A percentile compares a stretch with the other conserved stretches of the same genome.
Conservation (phyloP, 2,113 vertebrate genomes). For the Mobula birostris region DNA sequence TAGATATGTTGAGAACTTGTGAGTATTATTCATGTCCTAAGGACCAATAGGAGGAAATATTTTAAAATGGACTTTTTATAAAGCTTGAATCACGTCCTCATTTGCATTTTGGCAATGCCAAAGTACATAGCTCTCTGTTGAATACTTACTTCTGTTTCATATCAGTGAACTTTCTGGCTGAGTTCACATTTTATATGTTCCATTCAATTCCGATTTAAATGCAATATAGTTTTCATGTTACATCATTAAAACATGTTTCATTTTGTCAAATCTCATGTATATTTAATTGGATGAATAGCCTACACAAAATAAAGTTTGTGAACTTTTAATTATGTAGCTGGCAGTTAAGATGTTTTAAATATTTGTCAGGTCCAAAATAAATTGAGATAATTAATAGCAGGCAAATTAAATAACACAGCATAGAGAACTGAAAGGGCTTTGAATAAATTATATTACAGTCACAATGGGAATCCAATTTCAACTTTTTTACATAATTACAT, state of each 20-base stretch:
- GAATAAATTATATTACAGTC: background rate
- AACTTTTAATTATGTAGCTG: background rate
- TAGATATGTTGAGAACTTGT: background rate
- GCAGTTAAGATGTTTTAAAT: background rate
- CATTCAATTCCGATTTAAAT: background rate
- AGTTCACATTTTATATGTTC: background rate
- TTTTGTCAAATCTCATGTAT: background rate
- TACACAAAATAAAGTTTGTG: background rate
- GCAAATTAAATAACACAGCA: background rate
- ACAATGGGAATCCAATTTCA: background rate
- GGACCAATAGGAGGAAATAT: background rate
- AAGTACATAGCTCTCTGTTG: background rate
- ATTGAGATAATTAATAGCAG: background rate
- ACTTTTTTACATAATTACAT: background rate
- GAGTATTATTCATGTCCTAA: background rate
- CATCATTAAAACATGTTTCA: background rate
- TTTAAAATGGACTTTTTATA: background rate
- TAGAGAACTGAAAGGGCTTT: background rate
- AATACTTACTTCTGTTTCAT: background rate
- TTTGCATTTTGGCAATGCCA: background rate
- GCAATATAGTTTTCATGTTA: background rate
- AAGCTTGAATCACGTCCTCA: background rate
- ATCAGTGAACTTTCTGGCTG: background rate
- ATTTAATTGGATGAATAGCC: background rate
- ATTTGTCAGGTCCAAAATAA: background rate